Conservation (phyloP, 2,113 vertebrate genomes). For the Oryzias woworae region DNA sequence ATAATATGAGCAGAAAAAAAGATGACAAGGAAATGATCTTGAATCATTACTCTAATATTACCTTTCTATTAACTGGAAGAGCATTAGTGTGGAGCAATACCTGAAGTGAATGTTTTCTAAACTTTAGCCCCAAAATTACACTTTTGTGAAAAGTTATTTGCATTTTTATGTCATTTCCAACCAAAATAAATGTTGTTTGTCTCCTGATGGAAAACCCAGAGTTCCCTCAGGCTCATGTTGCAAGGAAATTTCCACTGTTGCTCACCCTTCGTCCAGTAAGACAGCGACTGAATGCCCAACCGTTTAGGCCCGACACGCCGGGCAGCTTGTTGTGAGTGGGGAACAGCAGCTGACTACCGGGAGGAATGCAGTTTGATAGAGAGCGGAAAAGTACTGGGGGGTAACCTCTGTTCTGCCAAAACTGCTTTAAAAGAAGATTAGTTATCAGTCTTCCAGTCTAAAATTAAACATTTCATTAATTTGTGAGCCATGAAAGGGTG, state of each 20-base stretch:
- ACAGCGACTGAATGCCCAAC: slow-evolving; percentile 21
- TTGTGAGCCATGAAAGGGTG: too few species aligned
- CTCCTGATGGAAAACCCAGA: not conserved
- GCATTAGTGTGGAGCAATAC: too few species aligned
- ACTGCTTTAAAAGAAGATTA: not conserved
- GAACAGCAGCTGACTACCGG: slow-evolving; percentile 37
- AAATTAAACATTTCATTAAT: not conserved
- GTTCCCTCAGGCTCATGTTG: slow-evolving; percentile 15
- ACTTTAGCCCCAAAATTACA: too few species aligned
- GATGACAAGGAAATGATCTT: slow-evolving; percentile 3
- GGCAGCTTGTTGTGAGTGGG: slow-evolving; percentile 49
- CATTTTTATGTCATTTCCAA: slow-evolving; percentile 5
- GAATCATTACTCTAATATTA: not conserved
- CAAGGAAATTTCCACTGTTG: slow-evolving; percentile 59
- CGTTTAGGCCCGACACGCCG: slow-evolving; percentile 15
- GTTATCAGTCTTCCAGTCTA: not conserved
- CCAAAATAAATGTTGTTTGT: not conserved
- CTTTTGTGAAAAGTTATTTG: not conserved
- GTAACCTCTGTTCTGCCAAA: slow-evolving; percentile 1
- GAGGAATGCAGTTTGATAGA: slow-evolving; percentile 43
- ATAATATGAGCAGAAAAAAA: not conserved
- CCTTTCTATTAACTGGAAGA: not conserved
- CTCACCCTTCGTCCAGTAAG: slow-evolving; percentile 8
- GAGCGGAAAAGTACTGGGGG: slow-evolving; percentile 62
- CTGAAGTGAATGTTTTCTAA: too few species aligned